Base-by-base conservation (phyloP, 1,140 invertebrate genomes). In the Penaeus indicus region DNA sequence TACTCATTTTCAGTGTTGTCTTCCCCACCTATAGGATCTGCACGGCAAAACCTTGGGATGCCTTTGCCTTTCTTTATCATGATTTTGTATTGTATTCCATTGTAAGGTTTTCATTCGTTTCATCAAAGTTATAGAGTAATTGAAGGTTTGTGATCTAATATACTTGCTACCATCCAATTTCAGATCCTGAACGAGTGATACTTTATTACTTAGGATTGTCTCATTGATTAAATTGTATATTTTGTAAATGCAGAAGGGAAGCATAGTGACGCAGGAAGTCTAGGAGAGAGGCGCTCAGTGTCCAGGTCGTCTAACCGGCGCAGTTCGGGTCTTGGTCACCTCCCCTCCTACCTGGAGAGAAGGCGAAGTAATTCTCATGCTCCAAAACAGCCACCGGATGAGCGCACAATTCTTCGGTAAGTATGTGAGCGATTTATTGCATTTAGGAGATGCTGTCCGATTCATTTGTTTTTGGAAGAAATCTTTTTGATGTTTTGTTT, bases 321-420 rank as follows among this genome's bases (percentile, higher is more conserved):
- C 25, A 79, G 89, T 21, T 62, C 62, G 13, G 84, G 84, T 47
- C 61, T 81, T 27, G 75, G 82, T 62, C 67, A 79, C 32, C 42
- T 90, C 4, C 85, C 89, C 10, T 38, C 85, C 1, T 90, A 90
- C 47, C 47, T 90, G 27, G 89, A 90, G 47, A 63, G 89, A 47
- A 62, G 89, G 11, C 79, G 89, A 18, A 90, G 89, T 47, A 84
- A 88, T 63, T 87, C 85, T 25, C 85, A 87, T 60, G 89, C 89
- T 10, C 89, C 89, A 7, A 87, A 84, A 21, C 81, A 87, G 77
- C 89, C 89, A 19, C 89, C 89, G 2, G 89, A 90, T 85, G 89
- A 90, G 79, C 72, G 67, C 61, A 87, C 89, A 64, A 84, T 90
- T 22, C 64, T 87, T 0, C 89, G 89, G 89, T 90, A 90, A 38